Evolutionary conservation across 1,140 invertebrate genomes (phyloP), one percentile per base, ranked within the genome.

Genomic region (Drosophila sturtevanti): DNA sequence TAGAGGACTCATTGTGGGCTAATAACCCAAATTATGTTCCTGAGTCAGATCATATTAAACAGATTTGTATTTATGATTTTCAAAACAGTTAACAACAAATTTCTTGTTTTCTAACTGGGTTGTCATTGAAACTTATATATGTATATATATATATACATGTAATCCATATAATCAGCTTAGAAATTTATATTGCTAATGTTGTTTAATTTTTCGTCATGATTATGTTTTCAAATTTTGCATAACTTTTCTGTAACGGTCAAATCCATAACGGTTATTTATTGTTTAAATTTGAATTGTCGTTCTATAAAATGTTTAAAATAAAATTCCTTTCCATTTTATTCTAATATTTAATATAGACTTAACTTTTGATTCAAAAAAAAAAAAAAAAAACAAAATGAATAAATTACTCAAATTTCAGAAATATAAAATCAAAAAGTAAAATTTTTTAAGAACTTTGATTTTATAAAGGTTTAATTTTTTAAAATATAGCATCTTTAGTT

Each of bases 11-110:
- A 56, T 35, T 22, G 18, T 60, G 37, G 38, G 58, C 38, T 61
- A 61, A 61, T 22, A 2, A 31, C 0, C 27, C 58, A 61, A 61
- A 61, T 61, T 61, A 41, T 44, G 18, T 12, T 3, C 31, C 11
- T 7, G 27, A 14, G 16, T 11, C 10, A 16, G 31, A n/a, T 16
- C 27, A 31, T 14, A 58, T 35, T 16, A 34, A 18, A 16, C 31
- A 27, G 31, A 31, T 16, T 31, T 27, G 55, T 14, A 58, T 34
- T 58, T 14, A 35, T 35, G 31, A 11, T 58, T 31, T 16, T 27
- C 31, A 27, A 35, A 56, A 56, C 54, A 56, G 58, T 41, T 41
- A 35, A 38, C 35, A 60, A 16, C 31, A 16, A 5, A 4, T 7
- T 16, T 16, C 6, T 14, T 44, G 18, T 44, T 44, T 6, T 0